Conservation (phyloP, 2,888 invertebrate species). For the Phaonia tiefii region DNA sequence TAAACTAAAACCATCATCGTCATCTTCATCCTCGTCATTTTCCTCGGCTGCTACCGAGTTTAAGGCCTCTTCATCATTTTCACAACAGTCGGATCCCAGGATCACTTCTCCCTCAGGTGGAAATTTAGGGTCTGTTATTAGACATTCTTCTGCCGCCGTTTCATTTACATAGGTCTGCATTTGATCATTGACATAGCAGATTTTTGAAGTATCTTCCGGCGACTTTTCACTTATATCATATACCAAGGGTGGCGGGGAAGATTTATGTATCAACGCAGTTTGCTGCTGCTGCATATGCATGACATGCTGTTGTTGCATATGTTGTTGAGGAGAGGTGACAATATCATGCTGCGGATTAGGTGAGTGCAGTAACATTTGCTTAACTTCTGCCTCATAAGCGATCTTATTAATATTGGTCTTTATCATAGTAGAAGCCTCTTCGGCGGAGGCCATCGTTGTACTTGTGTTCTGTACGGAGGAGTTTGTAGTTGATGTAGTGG, state of each 20-base stretch:
- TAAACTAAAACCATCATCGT: constrained; percentile 77
- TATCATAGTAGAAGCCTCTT: constrained; percentile 58
- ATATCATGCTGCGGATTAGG: constrained; percentile 60
- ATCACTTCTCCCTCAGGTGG: constrained; percentile 59
- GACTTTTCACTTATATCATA: constrained; percentile 51
- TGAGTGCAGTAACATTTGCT: constrained; percentile 65
- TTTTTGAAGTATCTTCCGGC: constrained; percentile 32
- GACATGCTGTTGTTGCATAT: constrained; percentile 52
- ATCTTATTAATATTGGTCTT: constrained; percentile 65
- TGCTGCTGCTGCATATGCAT: neutral
- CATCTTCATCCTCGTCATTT: constrained; percentile 74
- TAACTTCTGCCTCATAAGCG: constrained; percentile 65
- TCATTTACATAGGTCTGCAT: constrained; percentile 39
- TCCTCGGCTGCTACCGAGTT: constrained; percentile 49
- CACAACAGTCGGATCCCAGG: constrained; percentile 45
- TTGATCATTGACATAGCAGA: constrained; percentile 54
- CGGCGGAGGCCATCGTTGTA: neutral
- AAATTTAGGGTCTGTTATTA: constrained; percentile 60
- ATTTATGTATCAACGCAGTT: constrained; percentile 5
- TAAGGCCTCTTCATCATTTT: constrained; percentile 50
- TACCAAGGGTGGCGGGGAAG: constrained; percentile 46
- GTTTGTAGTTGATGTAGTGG: constrained; percentile 41
- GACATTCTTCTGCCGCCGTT: constrained; percentile 43
- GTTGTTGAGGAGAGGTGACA: constrained; percentile 52
- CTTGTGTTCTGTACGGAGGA: constrained; percentile 21